Evolutionary conservation across 2,888 invertebrate species (phyloP), one percentile per base, ranked within the genome.

Genomic region (Diplazon laetatorius): DNA sequence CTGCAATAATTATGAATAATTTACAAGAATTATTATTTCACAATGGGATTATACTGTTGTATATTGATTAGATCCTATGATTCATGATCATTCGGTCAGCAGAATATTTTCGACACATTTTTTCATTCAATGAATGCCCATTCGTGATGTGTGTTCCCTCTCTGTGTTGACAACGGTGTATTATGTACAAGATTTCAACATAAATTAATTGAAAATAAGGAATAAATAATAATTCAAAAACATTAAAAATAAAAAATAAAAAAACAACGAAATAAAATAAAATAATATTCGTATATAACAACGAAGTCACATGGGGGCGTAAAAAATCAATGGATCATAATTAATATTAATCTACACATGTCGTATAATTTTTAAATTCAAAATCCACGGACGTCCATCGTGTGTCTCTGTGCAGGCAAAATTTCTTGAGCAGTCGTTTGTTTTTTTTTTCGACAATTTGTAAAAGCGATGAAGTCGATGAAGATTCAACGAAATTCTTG

Each of bases 401-500:
- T 82, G 87, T 83, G 73, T 87, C 86, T 25, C 83, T 81, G 25
- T 81, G 80, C 35, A 87, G 72, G 59, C 71, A 82, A 63, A 71
- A 79, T 55, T 78, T 85, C 69, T 84, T 81, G 5, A 76, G 62
- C 25, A 85, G 35, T 75, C 57, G 80, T 66, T 71, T 81, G 80
- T 48, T 87, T 87, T 22, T 80, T 77, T 66, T 83, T 83, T 46
- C 86, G 84, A 69, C 87, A 87, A n/a, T n/a, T n/a, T n/a, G n/a
- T n/a, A n/a, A n/a, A n/a, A 44, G 87, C 85, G 79, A 86, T 86
- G 16, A 84, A 82, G 9, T 81, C 1, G 77, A n/a, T 89, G 87
- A 48, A 84, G 85, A 60, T 89, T 87, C 35, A 91, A 82, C 52
- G 91, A 91, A n/a, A 71, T 87, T 86, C 76, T 88, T 88, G 68